phyloP scores from a whole-genome alignment of 2,888 invertebrate species.

The Erebia aethiops region DNA sequence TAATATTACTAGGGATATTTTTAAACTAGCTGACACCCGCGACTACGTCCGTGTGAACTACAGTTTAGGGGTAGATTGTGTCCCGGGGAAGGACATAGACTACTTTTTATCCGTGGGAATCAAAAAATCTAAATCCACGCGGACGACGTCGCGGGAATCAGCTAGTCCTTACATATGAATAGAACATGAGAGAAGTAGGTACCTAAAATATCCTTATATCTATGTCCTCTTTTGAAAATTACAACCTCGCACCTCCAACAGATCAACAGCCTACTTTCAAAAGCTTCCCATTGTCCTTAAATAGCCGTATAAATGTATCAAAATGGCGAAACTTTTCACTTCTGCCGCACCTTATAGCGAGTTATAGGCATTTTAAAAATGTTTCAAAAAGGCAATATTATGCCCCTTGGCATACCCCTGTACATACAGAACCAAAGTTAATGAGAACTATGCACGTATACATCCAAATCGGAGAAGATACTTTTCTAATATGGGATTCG shows the following conservation, averaged over 20 bases:
- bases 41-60: too few species aligned
- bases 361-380: constrained; percentile 18
- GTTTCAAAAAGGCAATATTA: constrained; percentile 26
- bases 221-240: constrained; percentile 19
- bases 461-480: constrained; percentile 21
- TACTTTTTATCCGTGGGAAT: neutral
- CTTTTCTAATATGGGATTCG: constrained; percentile 15
- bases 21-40: too few species aligned
- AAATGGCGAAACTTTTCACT: constrained; percentile 17
- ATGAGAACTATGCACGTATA: constrained; percentile 25
- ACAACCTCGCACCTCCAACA: neutral
- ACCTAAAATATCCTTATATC: too few species aligned
- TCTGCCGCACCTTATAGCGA: constrained; percentile 5
- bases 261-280: neutral
- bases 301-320: constrained; percentile 9
- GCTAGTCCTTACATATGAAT: too few species aligned
- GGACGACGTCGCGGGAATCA: too few species aligned
- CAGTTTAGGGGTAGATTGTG: too few species aligned
- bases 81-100: too few species aligned
- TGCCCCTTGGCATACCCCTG: constrained; percentile 13
- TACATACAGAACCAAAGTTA: constrained; percentile 25
- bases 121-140: too few species aligned
- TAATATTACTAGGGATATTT: too few species aligned
- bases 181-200: too few species aligned
- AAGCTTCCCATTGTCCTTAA: constrained; percentile 20